A percentile compares a stretch with the other conserved stretches of the same genome.
These are phyloP conservation scores for Margaritifera margaritifera DNA, from an alignment of 2,888 invertebrate species.

Conservation along the genomic window DNA sequence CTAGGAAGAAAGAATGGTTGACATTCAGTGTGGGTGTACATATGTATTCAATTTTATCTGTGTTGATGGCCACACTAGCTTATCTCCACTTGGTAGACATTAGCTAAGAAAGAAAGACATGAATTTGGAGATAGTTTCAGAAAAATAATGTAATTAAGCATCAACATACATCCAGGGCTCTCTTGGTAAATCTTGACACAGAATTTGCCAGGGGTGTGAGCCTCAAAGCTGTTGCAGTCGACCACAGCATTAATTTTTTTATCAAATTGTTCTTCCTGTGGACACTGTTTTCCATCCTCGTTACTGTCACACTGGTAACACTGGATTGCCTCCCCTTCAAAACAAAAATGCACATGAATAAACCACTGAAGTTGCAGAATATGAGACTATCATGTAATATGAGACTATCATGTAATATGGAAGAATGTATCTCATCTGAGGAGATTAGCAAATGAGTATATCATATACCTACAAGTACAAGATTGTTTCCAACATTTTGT, in stretches of 20 bases:
- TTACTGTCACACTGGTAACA: slow-evolving; percentile 96
- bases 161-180: slow-evolving; percentile 90
- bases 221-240: slow-evolving; percentile 95
- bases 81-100: no score
- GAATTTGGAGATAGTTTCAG: no score
- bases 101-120: no score
- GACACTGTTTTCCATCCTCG: slow-evolving; percentile 87
- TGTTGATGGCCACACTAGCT: no score
- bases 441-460: no score
- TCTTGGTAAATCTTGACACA: slow-evolving; percentile 96
- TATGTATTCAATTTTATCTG: no score
- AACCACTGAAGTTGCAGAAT: neutral
- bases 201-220: slow-evolving; percentile 94
- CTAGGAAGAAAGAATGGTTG: no score
- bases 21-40: no score
- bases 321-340: slow-evolving; percentile 79
- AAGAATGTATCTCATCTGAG: no score
- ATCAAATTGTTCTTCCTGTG: slow-evolving; percentile 90
- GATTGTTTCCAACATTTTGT: no score
- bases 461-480: no score
- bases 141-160: slow-evolving; percentile 69
- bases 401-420: no score
- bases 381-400: neutral
- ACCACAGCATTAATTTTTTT: slow-evolving; percentile 88
- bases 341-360: slow-evolving; percentile 2